Percentiles rank a stretch among this genome's conserved stretches.
These are phyloP conservation scores for Perithous albicinctus DNA, from an alignment of 2,888 invertebrate species.

Conservation along the genomic window DNA sequence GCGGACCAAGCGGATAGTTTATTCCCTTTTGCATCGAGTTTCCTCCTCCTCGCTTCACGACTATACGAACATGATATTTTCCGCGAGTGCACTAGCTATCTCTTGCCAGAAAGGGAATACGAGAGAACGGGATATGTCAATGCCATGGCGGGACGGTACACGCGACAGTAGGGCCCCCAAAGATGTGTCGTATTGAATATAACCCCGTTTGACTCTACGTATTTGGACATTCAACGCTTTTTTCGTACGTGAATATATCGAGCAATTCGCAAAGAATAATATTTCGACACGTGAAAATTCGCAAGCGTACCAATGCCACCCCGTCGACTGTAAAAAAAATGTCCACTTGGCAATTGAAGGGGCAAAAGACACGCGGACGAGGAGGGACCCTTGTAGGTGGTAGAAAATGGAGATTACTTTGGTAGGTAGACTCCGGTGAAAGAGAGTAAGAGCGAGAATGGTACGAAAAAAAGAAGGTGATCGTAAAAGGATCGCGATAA, in stretches of 20 bases:
- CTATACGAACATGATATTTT: conserved; percentile 62
- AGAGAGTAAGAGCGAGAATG: background rate
- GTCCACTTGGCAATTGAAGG: background rate
- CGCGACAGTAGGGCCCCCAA: conserved; percentile 16
- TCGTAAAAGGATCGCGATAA: conserved; percentile 50
- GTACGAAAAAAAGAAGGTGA: conserved; percentile 40
- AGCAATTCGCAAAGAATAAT: background rate
- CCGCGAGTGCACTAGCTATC: conserved; percentile 61
- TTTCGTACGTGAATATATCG: background rate
- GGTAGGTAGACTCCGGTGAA: background rate
- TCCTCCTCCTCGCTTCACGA: conserved; percentile 40
- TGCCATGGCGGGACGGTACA: background rate
- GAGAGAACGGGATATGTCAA: conserved; percentile 32
- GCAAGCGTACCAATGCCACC: background rate
- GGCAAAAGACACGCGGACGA: background rate
- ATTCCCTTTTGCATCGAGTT: conserved; percentile 75
- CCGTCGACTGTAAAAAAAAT: conserved; percentile 16
- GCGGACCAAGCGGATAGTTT: conserved; percentile 70
- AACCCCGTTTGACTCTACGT: conserved; percentile 14
- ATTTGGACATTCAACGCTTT: conserved; percentile 7
- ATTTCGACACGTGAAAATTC: background rate
- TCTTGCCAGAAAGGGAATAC: conserved; percentile 52
- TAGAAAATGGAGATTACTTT: conserved; percentile 40
- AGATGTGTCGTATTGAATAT: conserved; percentile 43
- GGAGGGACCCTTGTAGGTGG: background rate